Percentiles rank a stretch among this genome's conserved stretches.
Conservation (phyloP, 2,113 vertebrate genomes). For the Caranx melampygus region DNA sequence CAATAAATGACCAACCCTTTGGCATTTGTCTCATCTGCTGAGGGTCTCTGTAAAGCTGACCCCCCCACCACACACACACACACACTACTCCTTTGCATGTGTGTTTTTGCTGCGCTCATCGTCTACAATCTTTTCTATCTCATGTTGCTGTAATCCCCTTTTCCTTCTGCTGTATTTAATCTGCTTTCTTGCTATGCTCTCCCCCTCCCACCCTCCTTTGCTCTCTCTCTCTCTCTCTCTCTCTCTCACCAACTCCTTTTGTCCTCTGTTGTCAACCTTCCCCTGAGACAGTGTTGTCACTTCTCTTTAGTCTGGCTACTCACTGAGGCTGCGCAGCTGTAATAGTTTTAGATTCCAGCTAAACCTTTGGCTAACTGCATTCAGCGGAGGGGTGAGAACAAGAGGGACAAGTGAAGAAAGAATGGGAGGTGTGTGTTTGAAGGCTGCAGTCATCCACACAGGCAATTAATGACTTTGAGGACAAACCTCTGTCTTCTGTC, state of each 20-base stretch:
- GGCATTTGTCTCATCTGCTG: conserved; percentile 4
- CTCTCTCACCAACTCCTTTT: conserved; percentile 46
- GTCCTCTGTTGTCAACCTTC: conserved; percentile 82
- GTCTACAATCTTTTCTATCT: conserved; percentile 8
- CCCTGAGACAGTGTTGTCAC: conserved; percentile 82
- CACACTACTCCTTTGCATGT: neutral
- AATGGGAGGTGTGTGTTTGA: conserved; percentile 49
- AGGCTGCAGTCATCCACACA: conserved; percentile 52
- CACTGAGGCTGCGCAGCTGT: conserved; percentile 69
- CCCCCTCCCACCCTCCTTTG: neutral
- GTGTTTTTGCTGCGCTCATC: neutral
- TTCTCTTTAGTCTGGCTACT: conserved; percentile 77
- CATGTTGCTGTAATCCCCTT: conserved; percentile 23
- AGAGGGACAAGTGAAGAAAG: conserved; percentile 31
- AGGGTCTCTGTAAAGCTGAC: neutral
- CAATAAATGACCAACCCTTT: neutral
- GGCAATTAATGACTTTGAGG: conserved; percentile 78
- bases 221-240: neutral
- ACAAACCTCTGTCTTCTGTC: conserved; percentile 72
- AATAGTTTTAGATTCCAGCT: conserved; percentile 81
- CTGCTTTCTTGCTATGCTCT: conserved; percentile 49
- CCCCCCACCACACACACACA: neutral
- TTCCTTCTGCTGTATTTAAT: conserved; percentile 51
- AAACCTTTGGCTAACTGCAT: conserved; percentile 77
- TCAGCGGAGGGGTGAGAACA: conserved; percentile 58